A percentile compares a stretch with the other conserved stretches of the same genome.
phyloP scores from a whole-genome alignment of 2,113 vertebrate species.

The Cebidichthys violaceus region DNA sequence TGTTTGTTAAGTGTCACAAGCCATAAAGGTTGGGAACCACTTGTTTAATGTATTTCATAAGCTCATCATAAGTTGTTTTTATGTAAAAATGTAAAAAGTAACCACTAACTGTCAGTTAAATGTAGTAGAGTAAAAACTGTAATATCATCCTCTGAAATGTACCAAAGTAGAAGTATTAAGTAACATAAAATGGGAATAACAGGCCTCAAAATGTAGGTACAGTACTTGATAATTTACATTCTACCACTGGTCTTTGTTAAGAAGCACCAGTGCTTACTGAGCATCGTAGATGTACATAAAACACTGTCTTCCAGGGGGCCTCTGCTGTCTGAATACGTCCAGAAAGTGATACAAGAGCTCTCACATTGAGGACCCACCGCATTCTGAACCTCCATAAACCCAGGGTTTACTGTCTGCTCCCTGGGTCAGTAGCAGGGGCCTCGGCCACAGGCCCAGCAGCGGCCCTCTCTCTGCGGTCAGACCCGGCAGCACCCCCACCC shows the following conservation, averaged over 20 bases:
- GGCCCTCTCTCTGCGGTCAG: constrained; percentile 74
- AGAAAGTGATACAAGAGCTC: constrained; percentile 45
- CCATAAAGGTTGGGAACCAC: background rate
- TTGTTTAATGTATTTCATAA: background rate
- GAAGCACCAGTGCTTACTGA: constrained; percentile 15
- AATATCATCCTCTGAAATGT: background rate
- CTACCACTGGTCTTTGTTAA: background rate
- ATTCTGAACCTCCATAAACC: constrained; percentile 70
- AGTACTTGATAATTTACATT: background rate
- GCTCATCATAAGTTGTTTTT: background rate
- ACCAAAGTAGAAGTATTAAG: background rate
- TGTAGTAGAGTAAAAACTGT: background rate
- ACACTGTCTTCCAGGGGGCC: background rate
- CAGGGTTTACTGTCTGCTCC: constrained; percentile 67
- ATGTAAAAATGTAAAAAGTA: too few species aligned
- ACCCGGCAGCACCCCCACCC: constrained; percentile 37
- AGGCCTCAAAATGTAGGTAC: background rate
- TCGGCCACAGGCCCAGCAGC: constrained; percentile 75
- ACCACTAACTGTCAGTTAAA: background rate
- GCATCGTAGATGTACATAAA: background rate
- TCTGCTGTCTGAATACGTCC: constrained; percentile 34
- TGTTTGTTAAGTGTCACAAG: background rate
- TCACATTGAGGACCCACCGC: constrained; percentile 69
- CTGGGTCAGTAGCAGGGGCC: constrained; percentile 79
- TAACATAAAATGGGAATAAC: background rate